Evolutionary conservation across 2,797 vertebrate species (phyloP).

Genomic region (Mallotus villosus): DNA sequence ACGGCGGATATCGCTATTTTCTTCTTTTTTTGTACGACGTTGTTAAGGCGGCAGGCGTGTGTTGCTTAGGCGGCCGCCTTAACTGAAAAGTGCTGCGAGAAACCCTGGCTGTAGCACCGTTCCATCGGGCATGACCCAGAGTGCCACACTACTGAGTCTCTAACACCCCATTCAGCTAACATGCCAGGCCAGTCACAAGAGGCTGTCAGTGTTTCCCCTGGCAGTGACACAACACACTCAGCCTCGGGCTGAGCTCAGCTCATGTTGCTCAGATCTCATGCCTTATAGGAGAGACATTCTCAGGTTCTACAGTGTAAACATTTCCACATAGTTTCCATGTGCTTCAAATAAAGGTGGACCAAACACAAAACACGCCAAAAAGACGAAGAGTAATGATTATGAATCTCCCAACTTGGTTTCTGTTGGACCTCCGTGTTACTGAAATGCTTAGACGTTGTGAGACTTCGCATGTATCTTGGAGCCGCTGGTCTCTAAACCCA

Average conservation of each 20-base stretch:
- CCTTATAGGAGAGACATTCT: neutral
- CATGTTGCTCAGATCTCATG: neutral
- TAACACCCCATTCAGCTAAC: neutral
- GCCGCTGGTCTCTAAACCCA: slow-evolving; percentile 55
- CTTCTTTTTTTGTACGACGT: too few species aligned
- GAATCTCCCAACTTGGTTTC: neutral
- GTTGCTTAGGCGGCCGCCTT: too few species aligned
- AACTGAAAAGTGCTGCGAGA: too few species aligned
- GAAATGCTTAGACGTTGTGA: slow-evolving; percentile 23
- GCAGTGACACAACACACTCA: neutral
- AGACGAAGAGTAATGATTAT: neutral
- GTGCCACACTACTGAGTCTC: neutral
- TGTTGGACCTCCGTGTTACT: neutral
- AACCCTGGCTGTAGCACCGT: neutral
- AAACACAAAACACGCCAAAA: neutral
- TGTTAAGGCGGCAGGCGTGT: too few species aligned
- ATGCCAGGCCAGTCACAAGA: neutral
- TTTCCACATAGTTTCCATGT: neutral
- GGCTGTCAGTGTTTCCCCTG: neutral
- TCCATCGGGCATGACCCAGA: neutral
- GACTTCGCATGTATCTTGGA: slow-evolving; percentile 33
- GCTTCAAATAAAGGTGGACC: too few species aligned
- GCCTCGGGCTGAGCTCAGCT: neutral
- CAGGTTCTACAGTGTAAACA: neutral
- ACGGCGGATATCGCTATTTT: too few species aligned